Evolutionary conservation across 64 coral and sea anemone genomes (phyloP).

Genomic region (Pocillopora damicornis): DNA sequence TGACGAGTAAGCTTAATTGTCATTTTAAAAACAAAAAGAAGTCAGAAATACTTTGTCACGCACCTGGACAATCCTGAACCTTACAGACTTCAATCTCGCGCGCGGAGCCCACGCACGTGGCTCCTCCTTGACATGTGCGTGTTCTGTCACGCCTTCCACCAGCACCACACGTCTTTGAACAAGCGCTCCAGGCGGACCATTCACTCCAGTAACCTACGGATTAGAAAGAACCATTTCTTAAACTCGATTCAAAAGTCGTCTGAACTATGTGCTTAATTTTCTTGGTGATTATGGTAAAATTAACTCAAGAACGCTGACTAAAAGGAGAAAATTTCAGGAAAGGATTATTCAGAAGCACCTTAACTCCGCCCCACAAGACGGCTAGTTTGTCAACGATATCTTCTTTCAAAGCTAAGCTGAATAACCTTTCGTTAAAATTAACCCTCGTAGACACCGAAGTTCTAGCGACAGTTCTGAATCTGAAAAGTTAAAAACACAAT

Average conservation of each 20-base stretch:
- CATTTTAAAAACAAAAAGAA: neutral
- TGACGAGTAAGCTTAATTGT: neutral
- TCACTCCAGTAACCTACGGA: slow-evolving; percentile 84
- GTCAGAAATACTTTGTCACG: neutral
- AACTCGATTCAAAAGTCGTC: neutral
- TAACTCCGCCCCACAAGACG: too few relatives aligned
- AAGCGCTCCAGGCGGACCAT: slow-evolving; percentile 91
- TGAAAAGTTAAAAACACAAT: neutral
- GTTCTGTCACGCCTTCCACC: slow-evolving; percentile 79
- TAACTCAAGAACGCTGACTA: too few relatives aligned
- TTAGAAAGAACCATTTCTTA: neutral
- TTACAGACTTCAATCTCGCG: slow-evolving; percentile 76
- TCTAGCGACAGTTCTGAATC: neutral
- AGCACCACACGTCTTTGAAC: slow-evolving; percentile 74
- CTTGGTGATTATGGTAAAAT: too few relatives aligned
- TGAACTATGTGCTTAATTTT: too few relatives aligned
- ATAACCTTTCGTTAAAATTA: too few relatives aligned
- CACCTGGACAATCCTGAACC: slow-evolving; percentile 89
- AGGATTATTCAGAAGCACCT: too few relatives aligned
- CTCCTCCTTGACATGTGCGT: slow-evolving; percentile 90
- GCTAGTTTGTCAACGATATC: too few relatives aligned
- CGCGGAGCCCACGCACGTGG: slow-evolving; percentile 78
- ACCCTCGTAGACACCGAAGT: too few relatives aligned
- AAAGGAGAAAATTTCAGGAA: too few relatives aligned
- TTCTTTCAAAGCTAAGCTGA: too few relatives aligned